A percentile compares a stretch with the other conserved stretches of the same genome.
Evolutionary conservation across 1,140 invertebrate species (phyloP).

Genomic region (Vanessa atalanta): DNA sequence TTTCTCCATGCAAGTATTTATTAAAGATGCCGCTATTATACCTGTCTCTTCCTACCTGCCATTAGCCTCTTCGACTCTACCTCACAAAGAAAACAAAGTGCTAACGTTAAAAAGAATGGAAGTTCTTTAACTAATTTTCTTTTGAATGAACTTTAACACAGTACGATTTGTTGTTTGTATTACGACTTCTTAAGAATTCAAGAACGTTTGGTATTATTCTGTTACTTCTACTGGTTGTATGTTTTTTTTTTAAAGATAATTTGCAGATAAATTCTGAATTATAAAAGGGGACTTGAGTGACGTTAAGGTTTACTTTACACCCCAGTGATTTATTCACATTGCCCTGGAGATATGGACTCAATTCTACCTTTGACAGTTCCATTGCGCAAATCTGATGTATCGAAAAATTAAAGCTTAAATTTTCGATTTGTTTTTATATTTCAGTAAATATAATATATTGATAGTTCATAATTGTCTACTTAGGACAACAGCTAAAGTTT

Average conservation of each 20-base stretch:
- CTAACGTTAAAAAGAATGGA: background rate
- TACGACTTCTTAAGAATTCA: no score
- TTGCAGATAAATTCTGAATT: background rate
- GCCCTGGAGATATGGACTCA: slow-evolving; percentile 18
- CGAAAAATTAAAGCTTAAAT: slow-evolving; percentile 7
- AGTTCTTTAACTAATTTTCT: background rate
- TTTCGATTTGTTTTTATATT: slow-evolving; percentile 4
- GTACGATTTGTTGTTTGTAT: background rate
- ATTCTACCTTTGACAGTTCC: slow-evolving; percentile 19
- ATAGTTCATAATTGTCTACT: background rate
- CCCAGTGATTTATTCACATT: slow-evolving; percentile 17
- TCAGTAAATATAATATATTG: background rate
- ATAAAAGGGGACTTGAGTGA: background rate
- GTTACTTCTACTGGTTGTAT: background rate
- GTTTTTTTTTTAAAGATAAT: background rate
- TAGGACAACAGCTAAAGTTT: no score
- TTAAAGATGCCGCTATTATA: slow-evolving; percentile 35
- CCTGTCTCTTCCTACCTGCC: slow-evolving; percentile 41
- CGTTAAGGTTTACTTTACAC: slow-evolving; percentile 1
- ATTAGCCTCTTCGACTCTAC: slow-evolving; percentile 19
- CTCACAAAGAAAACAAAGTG: background rate
- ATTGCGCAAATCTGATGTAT: slow-evolving; percentile 24
- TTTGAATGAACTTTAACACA: slow-evolving; percentile 1
- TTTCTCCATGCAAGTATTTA: slow-evolving; percentile 31
- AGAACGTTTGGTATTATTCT: no score